Evolutionary conservation across 1,140 invertebrate genomes (phyloP).

Genomic region (Conus betulinus): DNA sequence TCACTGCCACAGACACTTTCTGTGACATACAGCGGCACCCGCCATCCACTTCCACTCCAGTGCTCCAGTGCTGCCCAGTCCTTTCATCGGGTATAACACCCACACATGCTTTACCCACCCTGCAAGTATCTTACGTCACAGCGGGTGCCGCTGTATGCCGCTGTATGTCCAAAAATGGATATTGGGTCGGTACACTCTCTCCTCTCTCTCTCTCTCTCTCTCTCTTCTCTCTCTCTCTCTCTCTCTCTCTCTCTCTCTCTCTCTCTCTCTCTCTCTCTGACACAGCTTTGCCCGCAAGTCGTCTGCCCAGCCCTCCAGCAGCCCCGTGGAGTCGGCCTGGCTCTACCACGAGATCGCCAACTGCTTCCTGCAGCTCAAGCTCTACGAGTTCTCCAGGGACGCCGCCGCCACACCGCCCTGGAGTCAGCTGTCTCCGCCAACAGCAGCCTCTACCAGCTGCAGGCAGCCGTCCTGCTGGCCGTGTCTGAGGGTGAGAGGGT

Average conservation of each 20-base stretch:
- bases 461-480: constrained; percentile 24
- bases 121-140: too few species aligned
- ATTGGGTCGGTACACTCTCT: too few species aligned
- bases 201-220: background rate
- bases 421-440: background rate
- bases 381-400: constrained; percentile 36
- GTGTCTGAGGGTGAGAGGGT: constrained; percentile 7
- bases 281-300: constrained; percentile 26
- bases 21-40: too few species aligned
- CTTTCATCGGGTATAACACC: too few species aligned
- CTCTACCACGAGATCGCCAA: constrained; percentile 37
- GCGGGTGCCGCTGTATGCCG: background rate
- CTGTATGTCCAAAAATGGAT: background rate
- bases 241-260: constrained; percentile 10
- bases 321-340: constrained; percentile 7
- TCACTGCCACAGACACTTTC: too few species aligned
- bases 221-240: background rate
- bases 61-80: too few species aligned
- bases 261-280: constrained; percentile 1
- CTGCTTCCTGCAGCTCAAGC: constrained; percentile 32
- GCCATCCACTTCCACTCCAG: too few species aligned
- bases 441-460: constrained; percentile 30
- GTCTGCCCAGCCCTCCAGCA: background rate
- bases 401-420: constrained; percentile 1
- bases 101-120: too few species aligned